phyloP scores from a whole-genome alignment of 2,113 vertebrate species.

The Prochilodus magdalenae region DNA sequence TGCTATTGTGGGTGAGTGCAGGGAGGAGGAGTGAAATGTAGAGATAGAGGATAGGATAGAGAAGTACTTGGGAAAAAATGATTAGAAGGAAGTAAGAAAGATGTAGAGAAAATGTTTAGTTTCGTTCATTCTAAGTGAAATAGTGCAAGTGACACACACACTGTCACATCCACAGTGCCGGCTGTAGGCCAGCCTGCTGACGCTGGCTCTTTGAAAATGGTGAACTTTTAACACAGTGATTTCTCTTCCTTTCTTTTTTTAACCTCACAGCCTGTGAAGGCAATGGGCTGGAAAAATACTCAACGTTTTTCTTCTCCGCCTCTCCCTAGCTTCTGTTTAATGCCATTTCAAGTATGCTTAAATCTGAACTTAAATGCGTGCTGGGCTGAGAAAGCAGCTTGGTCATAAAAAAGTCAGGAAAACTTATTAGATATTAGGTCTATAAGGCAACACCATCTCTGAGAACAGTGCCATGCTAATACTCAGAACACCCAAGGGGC shows the following conservation, averaged over 20 bases:
- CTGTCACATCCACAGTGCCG: not conserved
- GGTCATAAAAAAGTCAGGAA: not conserved
- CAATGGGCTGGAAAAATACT: constrained; percentile 28
- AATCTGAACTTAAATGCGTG: not conserved
- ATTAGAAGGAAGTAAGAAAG: not conserved
- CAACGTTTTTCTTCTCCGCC: not conserved
- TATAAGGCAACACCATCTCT: not conserved
- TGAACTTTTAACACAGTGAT: not conserved
- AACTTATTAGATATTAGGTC: not conserved
- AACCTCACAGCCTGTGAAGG: constrained; percentile 10
- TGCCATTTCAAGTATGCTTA: not conserved
- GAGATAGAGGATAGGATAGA: not conserved
- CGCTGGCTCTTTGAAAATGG: constrained; percentile 8
- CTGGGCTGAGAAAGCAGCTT: not conserved
- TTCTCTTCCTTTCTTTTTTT: not conserved
- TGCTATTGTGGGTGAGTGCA: not conserved
- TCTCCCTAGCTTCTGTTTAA: not conserved
- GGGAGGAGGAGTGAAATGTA: not conserved
- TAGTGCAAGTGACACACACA: not conserved
- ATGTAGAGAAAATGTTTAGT: not conserved
- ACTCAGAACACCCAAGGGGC: not conserved
- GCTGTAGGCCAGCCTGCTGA: not conserved
- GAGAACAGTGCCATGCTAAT: not conserved
- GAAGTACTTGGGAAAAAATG: not conserved
- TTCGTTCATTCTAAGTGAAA: not conserved